Evolutionary conservation across 2,888 invertebrate genomes (phyloP).

Genomic region (Thymelicus lineola): DNA sequence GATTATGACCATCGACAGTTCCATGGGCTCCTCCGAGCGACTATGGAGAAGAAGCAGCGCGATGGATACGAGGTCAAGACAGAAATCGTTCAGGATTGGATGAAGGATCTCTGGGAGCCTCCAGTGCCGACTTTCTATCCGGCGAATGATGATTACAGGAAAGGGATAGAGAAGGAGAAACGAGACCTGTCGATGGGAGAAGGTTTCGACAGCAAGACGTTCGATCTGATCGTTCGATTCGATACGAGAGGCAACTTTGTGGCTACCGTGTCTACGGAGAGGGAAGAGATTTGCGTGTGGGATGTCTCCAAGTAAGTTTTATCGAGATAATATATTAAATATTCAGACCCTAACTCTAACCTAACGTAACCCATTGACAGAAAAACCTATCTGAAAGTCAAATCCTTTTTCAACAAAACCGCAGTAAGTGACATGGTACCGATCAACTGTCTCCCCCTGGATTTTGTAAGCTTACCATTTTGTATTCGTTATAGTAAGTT

Average conservation of each 20-base stretch:
- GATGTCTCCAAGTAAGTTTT: slow-evolving; percentile 85
- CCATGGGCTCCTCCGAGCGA: slow-evolving; percentile 86
- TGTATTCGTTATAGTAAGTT: too few relatives aligned
- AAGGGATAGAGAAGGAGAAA: slow-evolving; percentile 65
- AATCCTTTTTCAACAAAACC: too few relatives aligned
- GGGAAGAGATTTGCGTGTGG: slow-evolving; percentile 93
- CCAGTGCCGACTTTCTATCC: slow-evolving; percentile 87
- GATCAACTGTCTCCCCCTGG: too few relatives aligned
- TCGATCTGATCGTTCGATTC: slow-evolving; percentile 87
- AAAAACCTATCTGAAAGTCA: too few relatives aligned
- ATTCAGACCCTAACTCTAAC: too few relatives aligned
- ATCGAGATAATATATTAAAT: not conserved
- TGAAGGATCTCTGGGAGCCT: slow-evolving; percentile 77
- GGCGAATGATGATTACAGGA: slow-evolving; percentile 76
- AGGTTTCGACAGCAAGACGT: slow-evolving; percentile 78
- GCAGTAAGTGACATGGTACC: too few relatives aligned
- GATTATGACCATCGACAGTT: slow-evolving; percentile 94
- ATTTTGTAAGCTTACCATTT: too few relatives aligned
- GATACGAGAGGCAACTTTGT: slow-evolving; percentile 89
- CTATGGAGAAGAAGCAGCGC: slow-evolving; percentile 68
- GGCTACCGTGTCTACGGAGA: slow-evolving; percentile 89
- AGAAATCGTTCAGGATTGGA: slow-evolving; percentile 74
- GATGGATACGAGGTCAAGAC: slow-evolving; percentile 65
- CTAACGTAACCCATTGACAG: too few relatives aligned
- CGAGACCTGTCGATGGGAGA: slow-evolving; percentile 66